These are phyloP conservation scores for Trissolcus japonicus DNA, from an alignment of 2,888 invertebrate species.

Conservation along the genomic window DNA sequence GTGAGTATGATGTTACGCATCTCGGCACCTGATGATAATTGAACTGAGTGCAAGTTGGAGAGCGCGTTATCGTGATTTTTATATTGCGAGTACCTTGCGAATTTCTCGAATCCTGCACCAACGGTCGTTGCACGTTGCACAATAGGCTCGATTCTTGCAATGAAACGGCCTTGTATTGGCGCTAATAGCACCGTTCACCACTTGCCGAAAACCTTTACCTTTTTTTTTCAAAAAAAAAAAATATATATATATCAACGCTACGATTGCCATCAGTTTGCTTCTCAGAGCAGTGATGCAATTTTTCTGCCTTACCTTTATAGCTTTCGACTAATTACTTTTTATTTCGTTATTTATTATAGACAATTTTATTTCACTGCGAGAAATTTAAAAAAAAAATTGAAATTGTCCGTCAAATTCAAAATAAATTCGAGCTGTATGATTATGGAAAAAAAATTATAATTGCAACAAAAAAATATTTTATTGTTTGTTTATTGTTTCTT, in stretches of 20 bases:
- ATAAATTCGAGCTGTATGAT: too few species aligned
- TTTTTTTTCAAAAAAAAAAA: neutral
- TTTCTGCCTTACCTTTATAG: too few species aligned
- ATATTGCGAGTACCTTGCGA: constrained; percentile 30
- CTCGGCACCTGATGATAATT: neutral
- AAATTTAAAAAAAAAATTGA: too few species aligned
- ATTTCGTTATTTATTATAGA: too few species aligned
- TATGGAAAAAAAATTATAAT: too few species aligned
- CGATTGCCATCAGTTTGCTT: constrained; percentile 12
- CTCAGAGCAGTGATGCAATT: too few species aligned
- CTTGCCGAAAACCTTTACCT: constrained; percentile 61
- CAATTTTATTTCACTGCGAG: too few species aligned
- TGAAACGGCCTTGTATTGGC: constrained; percentile 65
- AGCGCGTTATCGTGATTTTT: constrained; percentile 33
- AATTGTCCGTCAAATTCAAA: too few species aligned
- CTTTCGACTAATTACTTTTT: too few species aligned
- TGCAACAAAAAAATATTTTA: too few species aligned
- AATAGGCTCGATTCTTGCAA: constrained; percentile 61
- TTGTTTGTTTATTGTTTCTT: too few species aligned
- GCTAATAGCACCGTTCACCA: constrained; percentile 62
- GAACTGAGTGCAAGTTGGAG: neutral
- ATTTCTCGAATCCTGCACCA: constrained; percentile 46
- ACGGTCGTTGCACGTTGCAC: constrained; percentile 57
- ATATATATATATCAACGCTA: constrained; percentile 13
- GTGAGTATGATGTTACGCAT: neutral